Conservation (phyloP, 92 coral and sea anemone species). For the Heteractis magnifica region DNA sequence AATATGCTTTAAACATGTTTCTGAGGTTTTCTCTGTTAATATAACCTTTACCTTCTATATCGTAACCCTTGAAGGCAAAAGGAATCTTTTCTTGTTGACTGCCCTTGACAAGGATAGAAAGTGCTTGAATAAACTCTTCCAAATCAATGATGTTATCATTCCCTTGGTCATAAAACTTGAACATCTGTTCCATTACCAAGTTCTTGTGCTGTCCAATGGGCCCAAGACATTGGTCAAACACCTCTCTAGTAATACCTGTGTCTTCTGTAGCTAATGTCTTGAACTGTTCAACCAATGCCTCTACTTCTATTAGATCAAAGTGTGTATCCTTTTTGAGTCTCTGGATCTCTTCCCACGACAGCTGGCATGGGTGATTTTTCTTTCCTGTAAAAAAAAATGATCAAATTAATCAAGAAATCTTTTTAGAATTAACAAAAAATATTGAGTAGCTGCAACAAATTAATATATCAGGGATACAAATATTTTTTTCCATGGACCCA, state of each 20-base stretch:
- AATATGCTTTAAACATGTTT: constrained; percentile 96
- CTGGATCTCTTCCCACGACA: constrained; percentile 82
- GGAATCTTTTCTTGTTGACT: constrained; percentile 91
- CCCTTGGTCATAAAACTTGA: constrained; percentile 86
- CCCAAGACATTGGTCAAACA: constrained; percentile 92
- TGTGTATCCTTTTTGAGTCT: constrained; percentile 68
- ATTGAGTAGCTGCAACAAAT: neutral
- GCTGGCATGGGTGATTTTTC: constrained; percentile 66
- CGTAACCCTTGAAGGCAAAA: constrained; percentile 92
- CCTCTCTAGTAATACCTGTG: constrained; percentile 87
- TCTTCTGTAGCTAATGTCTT: constrained; percentile 87
- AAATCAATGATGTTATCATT: constrained; percentile 80
- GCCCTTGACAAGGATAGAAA: constrained; percentile 92
- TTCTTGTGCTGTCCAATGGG: constrained; percentile 89
- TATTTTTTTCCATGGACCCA: no score
- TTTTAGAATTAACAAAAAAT: neutral
- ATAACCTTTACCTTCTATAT: constrained; percentile 79
- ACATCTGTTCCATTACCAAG: constrained; percentile 98
- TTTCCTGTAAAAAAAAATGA: constrained; percentile 50
- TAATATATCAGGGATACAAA: neutral
- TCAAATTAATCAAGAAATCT: neutral
- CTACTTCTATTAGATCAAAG: constrained; percentile 90
- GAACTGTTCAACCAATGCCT: constrained; percentile 89
- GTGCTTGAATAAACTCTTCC: constrained; percentile 83
- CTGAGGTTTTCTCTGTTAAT: constrained; percentile 77